Percentiles rank a stretch among this genome's conserved stretches.
Evolutionary conservation across 1,140 invertebrate species (phyloP).

Genomic region (Drosophila melanogaster): DNA sequence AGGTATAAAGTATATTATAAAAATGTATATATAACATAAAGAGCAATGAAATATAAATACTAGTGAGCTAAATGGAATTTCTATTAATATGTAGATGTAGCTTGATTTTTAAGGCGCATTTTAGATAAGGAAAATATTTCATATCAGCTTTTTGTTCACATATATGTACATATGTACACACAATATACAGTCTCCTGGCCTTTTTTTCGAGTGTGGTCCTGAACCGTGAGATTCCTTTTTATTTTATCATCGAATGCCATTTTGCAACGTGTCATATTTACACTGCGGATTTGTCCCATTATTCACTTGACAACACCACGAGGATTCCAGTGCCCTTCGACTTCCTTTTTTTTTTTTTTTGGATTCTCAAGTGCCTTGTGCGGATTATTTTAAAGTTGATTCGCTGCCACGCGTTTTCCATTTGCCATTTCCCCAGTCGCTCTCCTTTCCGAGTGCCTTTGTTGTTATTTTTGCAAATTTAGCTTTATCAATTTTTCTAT

Average conservation of each 20-base stretch:
- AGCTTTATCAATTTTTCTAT: constrained; percentile 75
- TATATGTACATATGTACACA: background rate
- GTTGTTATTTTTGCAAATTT: constrained; percentile 70
- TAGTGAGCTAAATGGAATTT: no score
- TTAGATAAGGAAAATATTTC: no score
- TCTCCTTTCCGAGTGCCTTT: constrained; percentile 7
- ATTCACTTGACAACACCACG: constrained; percentile 74
- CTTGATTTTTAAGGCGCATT: no score
- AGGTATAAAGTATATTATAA: background rate
- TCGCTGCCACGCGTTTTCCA: constrained; percentile 60
- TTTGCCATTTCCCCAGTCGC: constrained; percentile 35
- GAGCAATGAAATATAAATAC: no score
- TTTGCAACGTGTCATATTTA: constrained; percentile 81
- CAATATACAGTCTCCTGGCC: background rate
- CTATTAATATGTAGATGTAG: no score
- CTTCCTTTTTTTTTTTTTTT: constrained; percentile 5
- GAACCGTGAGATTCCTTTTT: constrained; percentile 28
- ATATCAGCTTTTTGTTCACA: background rate
- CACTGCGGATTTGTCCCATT: constrained; percentile 78
- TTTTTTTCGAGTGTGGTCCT: constrained; percentile 6
- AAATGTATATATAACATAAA: background rate
- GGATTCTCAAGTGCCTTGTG: constrained; percentile 69
- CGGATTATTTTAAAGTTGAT: constrained; percentile 80
- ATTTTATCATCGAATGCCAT: constrained; percentile 78
- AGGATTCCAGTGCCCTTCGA: constrained; percentile 27